phyloP scores from a whole-genome alignment of 2,797 vertebrate species.

The Pseudochaenichthys georgianus region DNA sequence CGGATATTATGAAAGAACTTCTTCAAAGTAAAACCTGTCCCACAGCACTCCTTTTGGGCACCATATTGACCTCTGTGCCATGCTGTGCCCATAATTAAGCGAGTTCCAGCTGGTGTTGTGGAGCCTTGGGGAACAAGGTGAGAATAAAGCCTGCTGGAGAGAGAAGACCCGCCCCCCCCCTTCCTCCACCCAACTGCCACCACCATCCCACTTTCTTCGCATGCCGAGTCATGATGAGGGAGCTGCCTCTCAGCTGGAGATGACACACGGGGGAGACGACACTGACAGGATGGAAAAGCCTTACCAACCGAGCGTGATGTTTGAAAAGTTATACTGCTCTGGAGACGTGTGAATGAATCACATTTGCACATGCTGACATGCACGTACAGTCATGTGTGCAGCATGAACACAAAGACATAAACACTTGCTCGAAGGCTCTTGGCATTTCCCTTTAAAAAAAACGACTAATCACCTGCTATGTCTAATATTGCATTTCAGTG shows the following conservation, averaged over 20 bases:
- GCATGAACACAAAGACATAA: conserved; percentile 16
- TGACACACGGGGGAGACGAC: conserved; percentile 45
- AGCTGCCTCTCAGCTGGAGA: conserved; percentile 53
- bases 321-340: conserved; percentile 40
- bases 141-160: conserved; percentile 69
- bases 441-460: background rate
- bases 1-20: conserved; percentile 33
- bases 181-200: conserved; percentile 21
- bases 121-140: conserved; percentile 70
- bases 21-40: conserved; percentile 53
- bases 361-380: conserved; percentile 40
- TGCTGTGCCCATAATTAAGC: conserved; percentile 72
- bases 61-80: conserved; percentile 68
- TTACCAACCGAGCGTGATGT: conserved; percentile 31
- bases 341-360: conserved; percentile 63
- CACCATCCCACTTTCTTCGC: conserved; percentile 36
- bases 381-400: conserved; percentile 22
- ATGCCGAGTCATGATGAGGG: conserved; percentile 67
- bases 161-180: conserved; percentile 15
- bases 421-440: conserved; percentile 13
- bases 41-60: conserved; percentile 24
- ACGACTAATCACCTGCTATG: conserved; percentile 32
- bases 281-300: conserved; percentile 64
- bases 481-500: conserved; percentile 40
- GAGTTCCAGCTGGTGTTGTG: conserved; percentile 77